Base-by-base conservation (phyloP, 2,113 vertebrate species). In the Ariopsis seemanni region DNA sequence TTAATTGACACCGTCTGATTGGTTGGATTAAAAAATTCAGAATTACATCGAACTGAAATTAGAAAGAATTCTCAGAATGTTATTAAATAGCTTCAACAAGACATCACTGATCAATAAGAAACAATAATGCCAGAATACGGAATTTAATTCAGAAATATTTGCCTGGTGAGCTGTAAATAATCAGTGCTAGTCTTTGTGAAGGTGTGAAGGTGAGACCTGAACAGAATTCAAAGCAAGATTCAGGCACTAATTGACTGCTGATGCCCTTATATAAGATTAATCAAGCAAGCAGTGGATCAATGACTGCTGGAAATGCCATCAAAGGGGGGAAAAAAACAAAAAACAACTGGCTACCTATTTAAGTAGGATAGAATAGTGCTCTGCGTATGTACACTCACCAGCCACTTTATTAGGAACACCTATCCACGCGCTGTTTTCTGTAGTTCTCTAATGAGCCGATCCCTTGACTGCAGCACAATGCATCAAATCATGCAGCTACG, bases 221-320 rank as follows among this genome's bases (percentile, higher is more conserved):
- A 18, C 7, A 86, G 88, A 87, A 89, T 88, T 74, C 82, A 86
- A 86, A 84, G 53, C 74, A 67, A 74, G 89, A 89, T 85, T 87
- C 85, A 74, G 86, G 86, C 86, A 86, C 22, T 89, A 90, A 88
- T 88, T 85, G 86, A 90, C 86, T 87, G 83, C 88, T 85, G 78
- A 87, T 89, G 86, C 62, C 22, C 84, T 86, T 90, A 88, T 83
- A 83, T 82, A 63, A 80, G 69, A 86, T 89, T 84, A 91, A 90
- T 87, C 82, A 89, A 82, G 87, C 89, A 90, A 81, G 71, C 89
- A 75, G 81, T 71, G 71, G 84, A 92, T 92, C 89, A 87, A 90
- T 90, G 86, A 86, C 62, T 83, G 87, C 48, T 88, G 74, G 72
- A 89, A 88, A 91, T 83, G 89, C 80, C 89, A 87, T 84, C 15